Evolutionary conservation across 2,888 invertebrate genomes (phyloP).

Genomic region (Iselma pallidipennis): DNA sequence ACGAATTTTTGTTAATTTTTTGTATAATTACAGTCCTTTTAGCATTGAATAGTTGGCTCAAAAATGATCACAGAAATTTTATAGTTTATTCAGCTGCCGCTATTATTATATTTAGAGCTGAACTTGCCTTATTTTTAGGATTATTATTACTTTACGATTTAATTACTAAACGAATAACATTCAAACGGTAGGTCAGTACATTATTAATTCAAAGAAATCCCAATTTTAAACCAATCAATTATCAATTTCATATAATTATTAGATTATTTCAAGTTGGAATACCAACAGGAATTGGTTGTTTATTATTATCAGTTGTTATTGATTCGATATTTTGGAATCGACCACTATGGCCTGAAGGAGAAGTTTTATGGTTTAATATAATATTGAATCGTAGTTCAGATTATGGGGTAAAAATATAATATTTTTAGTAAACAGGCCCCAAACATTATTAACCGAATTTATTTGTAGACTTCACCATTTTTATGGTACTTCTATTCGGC

Average conservation of each 20-base stretch:
- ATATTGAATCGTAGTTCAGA: constrained; percentile 91
- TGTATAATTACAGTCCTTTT: constrained; percentile 71
- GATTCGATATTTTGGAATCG: constrained; percentile 95
- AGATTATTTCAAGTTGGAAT: constrained; percentile 74
- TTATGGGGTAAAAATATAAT: constrained; percentile 80
- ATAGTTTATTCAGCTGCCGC: constrained; percentile 84
- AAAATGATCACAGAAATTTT: constrained; percentile 73
- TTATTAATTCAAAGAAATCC: constrained; percentile 10
- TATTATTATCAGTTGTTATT: constrained; percentile 73
- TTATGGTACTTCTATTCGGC: constrained; percentile 99
- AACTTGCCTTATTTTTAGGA: constrained; percentile 85
- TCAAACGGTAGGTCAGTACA: constrained; percentile 64
- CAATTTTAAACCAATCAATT: constrained; percentile 9
- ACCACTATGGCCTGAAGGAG: constrained; percentile 94
- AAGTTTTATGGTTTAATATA: constrained; percentile 96
- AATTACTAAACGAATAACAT: constrained; percentile 67
- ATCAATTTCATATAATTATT: constrained; percentile 29
- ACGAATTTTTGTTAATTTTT: constrained; percentile 13
- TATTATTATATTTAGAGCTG: constrained; percentile 88
- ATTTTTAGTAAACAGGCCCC: background rate
- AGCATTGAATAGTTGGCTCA: constrained; percentile 84
- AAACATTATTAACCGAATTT: constrained; percentile 47
- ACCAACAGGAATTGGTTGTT: constrained; percentile 70
- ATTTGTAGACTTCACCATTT: constrained; percentile 84
- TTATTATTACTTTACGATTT: constrained; percentile 82